A percentile compares a stretch with the other conserved stretches of the same genome.
Evolutionary conservation across 2,113 vertebrate species (phyloP).

Genomic region (Australoheros scitulus): DNA sequence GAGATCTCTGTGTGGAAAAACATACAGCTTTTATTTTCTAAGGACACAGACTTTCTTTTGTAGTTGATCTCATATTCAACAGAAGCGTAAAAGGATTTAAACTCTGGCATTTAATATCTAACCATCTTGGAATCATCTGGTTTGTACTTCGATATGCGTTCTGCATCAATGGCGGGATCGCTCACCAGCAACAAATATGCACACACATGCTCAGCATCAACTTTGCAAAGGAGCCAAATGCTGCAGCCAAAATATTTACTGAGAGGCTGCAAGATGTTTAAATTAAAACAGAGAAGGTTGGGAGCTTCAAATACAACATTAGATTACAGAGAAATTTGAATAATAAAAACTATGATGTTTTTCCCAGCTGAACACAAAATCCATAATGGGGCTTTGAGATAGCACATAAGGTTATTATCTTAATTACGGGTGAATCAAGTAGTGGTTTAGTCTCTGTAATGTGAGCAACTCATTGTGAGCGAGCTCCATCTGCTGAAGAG

Average conservation of each 20-base stretch:
- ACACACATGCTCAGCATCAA: background rate
- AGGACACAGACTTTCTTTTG: background rate
- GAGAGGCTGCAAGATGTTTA: background rate
- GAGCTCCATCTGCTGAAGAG: background rate
- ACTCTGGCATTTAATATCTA: background rate
- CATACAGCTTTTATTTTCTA: background rate
- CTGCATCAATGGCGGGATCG: background rate
- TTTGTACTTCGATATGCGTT: background rate
- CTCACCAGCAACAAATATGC: background rate
- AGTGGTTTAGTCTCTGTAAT: background rate
- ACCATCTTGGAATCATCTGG: background rate
- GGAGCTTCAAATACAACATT: background rate
- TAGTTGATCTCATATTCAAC: background rate
- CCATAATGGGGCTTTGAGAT: background rate
- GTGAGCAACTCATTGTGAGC: background rate
- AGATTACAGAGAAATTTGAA: no score
- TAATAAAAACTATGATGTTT: background rate
- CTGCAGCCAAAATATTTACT: fast-evolving
- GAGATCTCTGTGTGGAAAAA: background rate
- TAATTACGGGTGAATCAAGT: background rate
- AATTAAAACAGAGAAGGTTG: background rate
- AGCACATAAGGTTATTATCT: background rate
- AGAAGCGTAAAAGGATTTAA: background rate
- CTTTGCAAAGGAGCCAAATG: background rate
- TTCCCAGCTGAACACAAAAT: background rate